Base-by-base conservation (phyloP, 2,888 invertebrate genomes). In the Phaonia tiefii region DNA sequence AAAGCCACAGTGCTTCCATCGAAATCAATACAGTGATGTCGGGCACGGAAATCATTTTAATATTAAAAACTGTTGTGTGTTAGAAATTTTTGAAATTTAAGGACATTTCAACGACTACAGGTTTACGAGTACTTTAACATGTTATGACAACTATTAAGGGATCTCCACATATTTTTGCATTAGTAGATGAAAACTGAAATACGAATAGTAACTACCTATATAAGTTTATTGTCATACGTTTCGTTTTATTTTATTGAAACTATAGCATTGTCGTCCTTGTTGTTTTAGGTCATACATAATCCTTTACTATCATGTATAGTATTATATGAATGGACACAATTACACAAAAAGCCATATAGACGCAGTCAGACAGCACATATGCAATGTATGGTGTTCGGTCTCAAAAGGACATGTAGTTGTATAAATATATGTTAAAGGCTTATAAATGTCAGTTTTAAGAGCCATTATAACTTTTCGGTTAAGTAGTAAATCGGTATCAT, bases 401-500 rank as follows among this genome's bases (percentile, higher is more conserved):
- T 54, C 54, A 13, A 25, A 54, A 54, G 11, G 7, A 54, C 17
- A 58, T 69, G 46, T 67, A 31, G 4, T 31, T 5, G 31, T 31
- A 26, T 69, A 44, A 54, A 54, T 63, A 54, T 69, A 75, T 72
- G 67, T 72, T 54, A 46, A 77, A 66, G 46, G 66, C 80, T 67
- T 77, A 80, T 77, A 75, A 80, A 80, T 80, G 77, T 80, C 77
- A 77, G 74, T 77, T 71, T 56, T 67, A 77, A 80, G 74, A 67
- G 71, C 60, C 74, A 80, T 71, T 77, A 80, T 67, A 80, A 77
- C 74, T 80, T 80, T 75, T 31, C 70, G 71, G 67, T 79, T 66
- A 71, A 80, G 76, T 39, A 71, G 58, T 71, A 67, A 71, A 56
- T 65, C 69, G 70, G 67, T 22, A 58, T 58, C 58, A 71, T 73